Conservation (phyloP, 2,113 vertebrate species). For the Melanerpes formicivorus region DNA sequence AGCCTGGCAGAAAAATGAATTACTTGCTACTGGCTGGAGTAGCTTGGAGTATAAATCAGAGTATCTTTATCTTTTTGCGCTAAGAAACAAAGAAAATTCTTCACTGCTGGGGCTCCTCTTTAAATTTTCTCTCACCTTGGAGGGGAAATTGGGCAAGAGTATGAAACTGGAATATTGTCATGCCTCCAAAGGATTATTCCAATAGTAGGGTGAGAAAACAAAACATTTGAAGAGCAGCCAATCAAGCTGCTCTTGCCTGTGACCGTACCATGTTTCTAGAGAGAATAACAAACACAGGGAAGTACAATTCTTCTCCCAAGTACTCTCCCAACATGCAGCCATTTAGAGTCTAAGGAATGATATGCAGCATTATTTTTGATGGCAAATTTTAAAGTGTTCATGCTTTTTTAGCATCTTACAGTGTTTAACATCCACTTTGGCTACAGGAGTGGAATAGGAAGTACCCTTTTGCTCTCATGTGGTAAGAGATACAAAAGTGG, state of each 20-base stretch:
- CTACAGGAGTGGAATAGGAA: neutral
- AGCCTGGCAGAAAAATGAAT: neutral
- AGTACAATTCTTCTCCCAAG: neutral
- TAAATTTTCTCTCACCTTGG: neutral
- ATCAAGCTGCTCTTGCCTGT: neutral
- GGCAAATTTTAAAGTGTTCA: neutral
- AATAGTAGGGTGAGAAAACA: neutral
- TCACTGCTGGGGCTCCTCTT: neutral
- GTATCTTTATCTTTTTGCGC: neutral
- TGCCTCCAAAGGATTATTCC: neutral
- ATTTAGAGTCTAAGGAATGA: neutral
- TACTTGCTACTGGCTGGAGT: neutral
- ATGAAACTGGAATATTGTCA: neutral
- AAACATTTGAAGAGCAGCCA: neutral
- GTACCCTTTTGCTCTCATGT: neutral
- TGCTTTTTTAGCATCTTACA: neutral
- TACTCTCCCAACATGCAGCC: neutral
- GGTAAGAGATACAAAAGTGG: neutral
- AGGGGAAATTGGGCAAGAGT: neutral
- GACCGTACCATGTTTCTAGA: neutral
- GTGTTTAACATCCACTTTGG: neutral
- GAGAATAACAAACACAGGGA: neutral
- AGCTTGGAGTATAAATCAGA: neutral
- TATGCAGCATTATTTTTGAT: neutral
- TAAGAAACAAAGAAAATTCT: neutral